These are phyloP conservation scores for Drosophila rhopaloa DNA, from an alignment of 1,140 invertebrate genomes.

Conservation along the genomic window DNA sequence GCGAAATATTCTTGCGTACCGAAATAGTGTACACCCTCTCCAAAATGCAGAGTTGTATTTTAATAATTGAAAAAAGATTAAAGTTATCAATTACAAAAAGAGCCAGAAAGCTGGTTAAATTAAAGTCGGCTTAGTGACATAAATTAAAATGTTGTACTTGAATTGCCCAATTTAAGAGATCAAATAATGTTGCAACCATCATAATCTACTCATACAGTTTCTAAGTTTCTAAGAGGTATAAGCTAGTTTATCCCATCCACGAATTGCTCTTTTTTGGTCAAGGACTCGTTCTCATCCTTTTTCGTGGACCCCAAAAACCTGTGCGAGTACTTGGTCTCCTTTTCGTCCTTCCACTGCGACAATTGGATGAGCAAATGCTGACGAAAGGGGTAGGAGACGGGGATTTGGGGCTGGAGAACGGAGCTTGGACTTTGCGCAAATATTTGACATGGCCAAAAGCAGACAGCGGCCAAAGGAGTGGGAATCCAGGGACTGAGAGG, in stretches of 20 bases:
- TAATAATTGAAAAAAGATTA: too few relatives aligned
- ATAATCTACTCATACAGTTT: too few relatives aligned
- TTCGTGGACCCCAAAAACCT: conserved; percentile 11
- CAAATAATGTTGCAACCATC: too few relatives aligned
- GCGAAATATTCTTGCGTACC: not conserved
- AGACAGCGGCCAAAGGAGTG: conserved; percentile 26
- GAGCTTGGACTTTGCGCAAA: conserved; percentile 70
- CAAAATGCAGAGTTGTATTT: not conserved
- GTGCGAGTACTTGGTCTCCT: conserved; percentile 26
- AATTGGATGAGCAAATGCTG: conserved; percentile 55
- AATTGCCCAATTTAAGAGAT: too few relatives aligned
- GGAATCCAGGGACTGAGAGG: not conserved
- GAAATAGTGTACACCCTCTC: not conserved
- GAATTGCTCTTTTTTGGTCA: conserved; percentile 61
- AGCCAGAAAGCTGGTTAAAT: too few relatives aligned
- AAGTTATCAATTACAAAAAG: too few relatives aligned
- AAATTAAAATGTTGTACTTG: too few relatives aligned
- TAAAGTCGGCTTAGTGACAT: too few relatives aligned
- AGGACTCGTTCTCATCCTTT: conserved; percentile 17
- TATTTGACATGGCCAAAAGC: conserved; percentile 73
- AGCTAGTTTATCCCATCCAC: not conserved
- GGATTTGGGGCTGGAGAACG: conserved; percentile 10
- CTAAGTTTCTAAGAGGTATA: not conserved
- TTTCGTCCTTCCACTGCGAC: conserved; percentile 34
- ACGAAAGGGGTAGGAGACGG: conserved; percentile 32